phyloP scores from a whole-genome alignment of 2,888 invertebrate species.

The Clivina fossor region DNA sequence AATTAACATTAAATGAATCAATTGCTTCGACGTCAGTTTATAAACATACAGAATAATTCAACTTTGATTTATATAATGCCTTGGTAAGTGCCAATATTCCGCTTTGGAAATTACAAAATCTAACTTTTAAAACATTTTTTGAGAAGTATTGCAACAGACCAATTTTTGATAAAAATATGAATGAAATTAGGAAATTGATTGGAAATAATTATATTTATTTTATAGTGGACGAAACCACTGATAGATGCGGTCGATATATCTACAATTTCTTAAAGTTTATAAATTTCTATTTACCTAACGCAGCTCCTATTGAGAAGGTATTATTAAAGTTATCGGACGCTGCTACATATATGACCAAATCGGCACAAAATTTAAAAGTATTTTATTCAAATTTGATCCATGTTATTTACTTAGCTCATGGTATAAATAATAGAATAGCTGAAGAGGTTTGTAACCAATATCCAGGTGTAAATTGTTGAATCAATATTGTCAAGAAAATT shows the following conservation, averaged over 20 bases:
- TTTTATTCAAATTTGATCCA: slow-evolving; percentile 43
- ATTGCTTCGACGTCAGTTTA: no score
- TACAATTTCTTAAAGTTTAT: no score
- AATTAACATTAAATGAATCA: no score
- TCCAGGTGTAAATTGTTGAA: slow-evolving; percentile 41
- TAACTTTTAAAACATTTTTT: neutral
- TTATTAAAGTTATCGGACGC: slow-evolving; percentile 4
- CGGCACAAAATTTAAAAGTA: slow-evolving; percentile 39
- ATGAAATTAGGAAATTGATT: neutral
- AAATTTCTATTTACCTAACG: neutral
- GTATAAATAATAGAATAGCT: slow-evolving; percentile 42
- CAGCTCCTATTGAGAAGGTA: neutral
- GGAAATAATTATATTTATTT: neutral
- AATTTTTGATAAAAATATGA: neutral
- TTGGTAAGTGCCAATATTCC: slow-evolving; percentile 23
- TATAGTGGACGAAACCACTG: neutral
- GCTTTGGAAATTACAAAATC: slow-evolving; percentile 17
- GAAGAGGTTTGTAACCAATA: slow-evolving; percentile 42
- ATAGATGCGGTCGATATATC: slow-evolving; percentile 1
- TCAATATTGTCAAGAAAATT: slow-evolving; percentile 42
- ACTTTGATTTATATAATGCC: neutral
- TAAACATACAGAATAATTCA: no score
- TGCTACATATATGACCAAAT: slow-evolving; percentile 34
- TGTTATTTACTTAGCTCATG: slow-evolving; percentile 46
- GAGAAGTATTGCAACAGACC: neutral